These are phyloP conservation scores for Todiramphus saurophagus DNA, from an alignment of 2,113 vertebrate genomes.

Conservation along the genomic window DNA sequence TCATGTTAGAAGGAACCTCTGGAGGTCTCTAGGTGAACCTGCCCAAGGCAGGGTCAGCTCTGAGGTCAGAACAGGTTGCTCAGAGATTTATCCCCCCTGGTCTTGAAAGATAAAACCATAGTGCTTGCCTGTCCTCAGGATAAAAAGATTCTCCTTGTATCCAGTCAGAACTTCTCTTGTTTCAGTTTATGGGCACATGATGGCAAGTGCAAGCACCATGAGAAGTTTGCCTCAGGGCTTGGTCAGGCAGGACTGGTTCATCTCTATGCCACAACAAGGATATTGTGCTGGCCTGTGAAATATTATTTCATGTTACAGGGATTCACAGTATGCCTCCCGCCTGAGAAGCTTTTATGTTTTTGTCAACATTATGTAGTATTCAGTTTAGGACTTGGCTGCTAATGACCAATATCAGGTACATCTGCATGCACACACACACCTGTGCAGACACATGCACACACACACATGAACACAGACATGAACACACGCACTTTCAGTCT, in stretches of 20 bases:
- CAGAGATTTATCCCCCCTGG: neutral
- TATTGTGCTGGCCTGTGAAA: neutral
- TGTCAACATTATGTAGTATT: neutral
- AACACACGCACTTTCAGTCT: neutral
- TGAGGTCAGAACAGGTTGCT: neutral
- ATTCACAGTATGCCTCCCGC: neutral
- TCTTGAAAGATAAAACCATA: neutral
- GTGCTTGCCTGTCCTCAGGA: neutral
- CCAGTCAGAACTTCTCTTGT: neutral
- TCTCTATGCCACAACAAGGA: neutral
- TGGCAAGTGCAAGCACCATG: neutral
- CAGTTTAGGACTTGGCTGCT: neutral
- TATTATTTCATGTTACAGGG: neutral
- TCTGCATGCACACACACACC: accelerated
- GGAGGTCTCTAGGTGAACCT: neutral
- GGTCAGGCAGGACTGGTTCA: neutral
- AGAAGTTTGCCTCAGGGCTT: neutral
- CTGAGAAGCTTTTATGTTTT: neutral
- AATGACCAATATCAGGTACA: accelerated
- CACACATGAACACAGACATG: too few relatives aligned
- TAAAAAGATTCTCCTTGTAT: neutral
- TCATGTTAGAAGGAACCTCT: neutral
- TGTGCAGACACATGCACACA: too few relatives aligned
- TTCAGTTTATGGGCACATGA: neutral
- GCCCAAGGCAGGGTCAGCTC: neutral